These are phyloP conservation scores for Riparia riparia DNA, from an alignment of 2,113 vertebrate genomes.

Conservation along the genomic window DNA sequence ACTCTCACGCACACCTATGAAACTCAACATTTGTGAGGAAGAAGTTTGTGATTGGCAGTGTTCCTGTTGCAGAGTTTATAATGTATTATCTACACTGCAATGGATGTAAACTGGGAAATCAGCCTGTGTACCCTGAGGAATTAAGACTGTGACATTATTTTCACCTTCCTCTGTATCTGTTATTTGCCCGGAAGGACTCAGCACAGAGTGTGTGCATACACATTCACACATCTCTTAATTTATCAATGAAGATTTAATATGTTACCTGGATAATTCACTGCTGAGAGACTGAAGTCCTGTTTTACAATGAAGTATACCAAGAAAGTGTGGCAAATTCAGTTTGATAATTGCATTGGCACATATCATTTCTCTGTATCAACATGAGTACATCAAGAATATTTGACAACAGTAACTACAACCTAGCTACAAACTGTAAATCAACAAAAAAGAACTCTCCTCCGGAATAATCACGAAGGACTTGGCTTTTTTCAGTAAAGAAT, in stretches of 20 bases:
- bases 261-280: neutral
- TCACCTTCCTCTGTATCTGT: neutral
- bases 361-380: neutral
- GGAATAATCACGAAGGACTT: neutral
- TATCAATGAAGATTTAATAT: neutral
- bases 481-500: neutral
- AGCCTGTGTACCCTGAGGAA: neutral
- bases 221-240: neutral
- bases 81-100: neutral
- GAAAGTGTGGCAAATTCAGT: neutral
- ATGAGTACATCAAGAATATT: neutral
- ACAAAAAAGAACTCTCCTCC: neutral
- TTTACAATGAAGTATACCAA: neutral
- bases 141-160: neutral
- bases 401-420: neutral
- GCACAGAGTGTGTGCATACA: fast-evolving
- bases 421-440: neutral
- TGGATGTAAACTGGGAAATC: neutral
- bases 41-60: neutral
- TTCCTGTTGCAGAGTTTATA: neutral
- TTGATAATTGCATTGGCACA: neutral
- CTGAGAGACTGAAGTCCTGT: neutral
- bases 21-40: neutral
- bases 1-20: neutral
- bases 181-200: neutral